Conservation (phyloP, 2,797 vertebrate genomes). For the Florisuga fusca region DNA sequence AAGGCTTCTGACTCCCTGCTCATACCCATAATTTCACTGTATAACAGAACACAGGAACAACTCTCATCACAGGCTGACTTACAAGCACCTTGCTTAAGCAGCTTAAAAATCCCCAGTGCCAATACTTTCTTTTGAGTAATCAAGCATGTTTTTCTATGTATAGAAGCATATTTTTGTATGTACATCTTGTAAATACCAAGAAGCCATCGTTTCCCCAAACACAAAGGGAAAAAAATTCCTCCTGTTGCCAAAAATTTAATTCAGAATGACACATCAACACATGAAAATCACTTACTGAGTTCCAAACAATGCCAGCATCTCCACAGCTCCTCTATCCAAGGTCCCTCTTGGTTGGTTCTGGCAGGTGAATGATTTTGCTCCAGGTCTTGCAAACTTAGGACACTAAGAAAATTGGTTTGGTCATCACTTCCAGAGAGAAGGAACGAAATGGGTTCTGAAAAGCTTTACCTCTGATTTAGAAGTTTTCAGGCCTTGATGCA, state of each 20-base stretch:
- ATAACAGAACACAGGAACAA: not conserved
- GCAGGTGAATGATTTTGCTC: conserved; percentile 74
- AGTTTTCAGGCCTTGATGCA: not conserved
- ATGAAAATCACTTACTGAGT: not conserved
- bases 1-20: not conserved
- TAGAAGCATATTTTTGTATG: not conserved
- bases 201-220: not conserved
- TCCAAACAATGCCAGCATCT: not conserved
- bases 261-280: not conserved
- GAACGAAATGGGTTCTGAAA: not conserved
- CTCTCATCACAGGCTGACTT: not conserved
- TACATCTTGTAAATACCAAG: not conserved
- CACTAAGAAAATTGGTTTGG: not conserved
- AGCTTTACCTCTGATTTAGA: not conserved
- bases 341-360: conserved; percentile 78
- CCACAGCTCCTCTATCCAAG: not conserved
- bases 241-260: not conserved
- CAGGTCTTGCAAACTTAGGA: not conserved
- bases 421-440: not conserved
- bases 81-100: not conserved
- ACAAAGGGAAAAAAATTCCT: not conserved
- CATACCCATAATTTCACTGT: not conserved
- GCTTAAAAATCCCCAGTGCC: not conserved
- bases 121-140: not conserved
- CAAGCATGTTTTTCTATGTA: not conserved